Evolutionary conservation across 1,140 invertebrate species (phyloP).

Genomic region (Zaprionus davidi): DNA sequence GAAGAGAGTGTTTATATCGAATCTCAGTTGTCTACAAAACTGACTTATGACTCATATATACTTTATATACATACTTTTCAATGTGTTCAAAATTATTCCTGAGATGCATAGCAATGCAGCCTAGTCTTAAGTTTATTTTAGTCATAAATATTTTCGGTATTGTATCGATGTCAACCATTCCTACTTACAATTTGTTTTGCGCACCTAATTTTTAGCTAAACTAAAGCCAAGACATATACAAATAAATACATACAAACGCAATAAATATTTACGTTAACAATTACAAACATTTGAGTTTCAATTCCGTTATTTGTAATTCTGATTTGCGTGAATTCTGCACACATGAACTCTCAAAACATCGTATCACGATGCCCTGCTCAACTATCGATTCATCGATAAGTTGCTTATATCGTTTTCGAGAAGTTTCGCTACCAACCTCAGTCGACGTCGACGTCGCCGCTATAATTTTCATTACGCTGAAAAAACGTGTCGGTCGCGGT

Average conservation of each 20-base stretch:
- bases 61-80: constrained; percentile 32
- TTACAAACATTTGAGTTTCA: constrained; percentile 3
- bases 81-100: constrained; percentile 71
- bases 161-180: constrained; percentile 60
- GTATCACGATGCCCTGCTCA: background rate
- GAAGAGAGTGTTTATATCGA: constrained; percentile 32
- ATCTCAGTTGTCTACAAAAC: constrained; percentile 32
- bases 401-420: constrained; percentile 30
- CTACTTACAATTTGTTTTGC: constrained; percentile 71
- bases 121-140: constrained; percentile 68
- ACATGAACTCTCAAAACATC: background rate
- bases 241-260: constrained; percentile 38
- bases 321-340: background rate
- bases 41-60: constrained; percentile 35
- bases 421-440: constrained; percentile 47
- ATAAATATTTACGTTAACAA: constrained; percentile 73
- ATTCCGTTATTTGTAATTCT: background rate
- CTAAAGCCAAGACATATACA: constrained; percentile 38
- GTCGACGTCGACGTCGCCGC: constrained; percentile 50
- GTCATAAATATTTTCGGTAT: constrained; percentile 50
- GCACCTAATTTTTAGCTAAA: constrained; percentile 58
- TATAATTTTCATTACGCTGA: constrained; percentile 55
- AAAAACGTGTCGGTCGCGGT: constrained; percentile 55
- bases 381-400: constrained; percentile 26
- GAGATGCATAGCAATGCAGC: constrained; percentile 53